Base-by-base conservation (phyloP, 2,888 invertebrate species). In the Pogonocherus hispidulus region DNA sequence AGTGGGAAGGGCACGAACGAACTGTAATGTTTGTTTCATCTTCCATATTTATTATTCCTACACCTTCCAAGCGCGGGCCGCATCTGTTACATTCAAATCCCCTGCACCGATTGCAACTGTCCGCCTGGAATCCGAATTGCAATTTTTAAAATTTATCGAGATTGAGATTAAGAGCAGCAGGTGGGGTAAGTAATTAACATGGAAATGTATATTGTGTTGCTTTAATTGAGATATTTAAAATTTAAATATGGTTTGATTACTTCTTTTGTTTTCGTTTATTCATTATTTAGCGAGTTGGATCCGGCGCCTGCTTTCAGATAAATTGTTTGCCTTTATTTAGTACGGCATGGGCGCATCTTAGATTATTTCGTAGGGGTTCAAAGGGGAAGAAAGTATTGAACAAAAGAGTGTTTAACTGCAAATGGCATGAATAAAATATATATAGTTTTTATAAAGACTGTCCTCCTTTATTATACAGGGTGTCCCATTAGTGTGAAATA, bases 231-330 rank as follows among this genome's bases (percentile, higher is more conserved):
- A 83, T 80, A 84, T 84, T 84, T 83, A 83, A 84, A 83, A 80
- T 84, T 83, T 83, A 83, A 84, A 84, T 84, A 84, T 83, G 82
- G 82, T 82, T 82, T 83, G 83, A 83, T 83, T 83, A 81, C 82
- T 83, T 82, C 82, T 83, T 84, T 84, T 83, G 84, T 84, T 83
- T 83, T 80, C 80, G 81, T 82, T 82, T 82, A 81, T 82, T 80
- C 82, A 81, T 83, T 82, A 82, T 82, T 81, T 81, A 82, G 80
- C 78, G 76, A 79, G 79, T 73, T 76, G 79, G 60, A 51, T 68
- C 68, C 59, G 65, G 66, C 66, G 69, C 66, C 68, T 54, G 70
- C 68, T 69, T 56, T 63, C 70, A 70, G 72, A 72, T 76, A 74
- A 78, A 78, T 78, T 78, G 74, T 78, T 77, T 75, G 72, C 74